phyloP scores from a whole-genome alignment of 2,888 invertebrate genomes.

The Disparrhopalites patrizii region DNA sequence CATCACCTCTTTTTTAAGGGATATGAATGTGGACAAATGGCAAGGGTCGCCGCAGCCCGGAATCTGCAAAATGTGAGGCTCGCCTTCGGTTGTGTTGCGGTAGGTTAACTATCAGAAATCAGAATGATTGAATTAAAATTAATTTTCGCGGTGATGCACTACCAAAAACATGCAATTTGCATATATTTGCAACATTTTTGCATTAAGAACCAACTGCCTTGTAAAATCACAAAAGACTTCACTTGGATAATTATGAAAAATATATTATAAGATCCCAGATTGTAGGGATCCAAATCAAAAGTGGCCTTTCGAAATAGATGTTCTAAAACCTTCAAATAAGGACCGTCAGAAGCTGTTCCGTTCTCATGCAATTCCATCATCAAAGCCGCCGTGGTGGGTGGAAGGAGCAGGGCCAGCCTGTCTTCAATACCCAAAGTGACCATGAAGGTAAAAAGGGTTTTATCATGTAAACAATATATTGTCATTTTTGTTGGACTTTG shows the following conservation, averaged over 20 bases:
- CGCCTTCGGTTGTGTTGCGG: not conserved
- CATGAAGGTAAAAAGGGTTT: slow-evolving; percentile 2
- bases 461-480: not conserved
- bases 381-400: not conserved
- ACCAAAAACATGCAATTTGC: not conserved
- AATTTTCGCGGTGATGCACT: not conserved
- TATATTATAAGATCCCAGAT: no score
- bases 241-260: no score
- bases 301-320: no score
- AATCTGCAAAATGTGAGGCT: not conserved
- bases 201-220: no score
- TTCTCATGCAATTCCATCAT: not conserved
- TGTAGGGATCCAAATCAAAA: no score
- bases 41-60: not conserved
- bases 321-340: not conserved
- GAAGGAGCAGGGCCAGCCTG: not conserved
- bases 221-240: no score
- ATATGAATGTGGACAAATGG: not conserved
- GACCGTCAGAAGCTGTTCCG: not conserved
- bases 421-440: not conserved
- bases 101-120: not conserved
- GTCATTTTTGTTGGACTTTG: no score
- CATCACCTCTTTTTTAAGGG: not conserved
- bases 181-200: no score
- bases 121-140: not conserved